Evolutionary conservation across 1,140 invertebrate genomes (phyloP).

Genomic region (Megathymus violae): DNA sequence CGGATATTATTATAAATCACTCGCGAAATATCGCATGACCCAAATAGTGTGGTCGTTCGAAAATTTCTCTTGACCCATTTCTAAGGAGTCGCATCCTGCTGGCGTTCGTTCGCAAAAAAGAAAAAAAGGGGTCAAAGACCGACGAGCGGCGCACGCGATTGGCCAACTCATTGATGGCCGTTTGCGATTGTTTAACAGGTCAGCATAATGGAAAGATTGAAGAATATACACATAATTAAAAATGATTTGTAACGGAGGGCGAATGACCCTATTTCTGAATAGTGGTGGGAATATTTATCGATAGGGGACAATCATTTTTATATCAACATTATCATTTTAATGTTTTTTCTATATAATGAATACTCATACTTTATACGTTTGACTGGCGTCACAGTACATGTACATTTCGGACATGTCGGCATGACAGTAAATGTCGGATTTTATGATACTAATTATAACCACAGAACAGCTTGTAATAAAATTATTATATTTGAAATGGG

Average conservation of each 20-base stretch:
- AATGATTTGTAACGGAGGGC: constrained; percentile 78
- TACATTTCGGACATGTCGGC: too few species aligned
- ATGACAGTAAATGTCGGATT: too few species aligned
- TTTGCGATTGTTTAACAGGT: constrained; percentile 60
- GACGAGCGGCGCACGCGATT: constrained; percentile 31
- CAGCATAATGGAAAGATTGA: constrained; percentile 68
- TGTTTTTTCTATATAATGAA: too few species aligned
- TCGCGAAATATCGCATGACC: constrained; percentile 55
- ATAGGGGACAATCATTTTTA: too few species aligned
- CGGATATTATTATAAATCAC: constrained; percentile 45
- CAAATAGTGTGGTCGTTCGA: constrained; percentile 50
- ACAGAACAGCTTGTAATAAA: too few species aligned
- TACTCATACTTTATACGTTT: too few species aligned
- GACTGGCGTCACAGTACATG: too few species aligned
- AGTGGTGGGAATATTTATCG: constrained; percentile 58
- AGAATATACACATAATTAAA: constrained; percentile 76
- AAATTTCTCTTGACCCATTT: constrained; percentile 73
- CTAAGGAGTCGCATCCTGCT: constrained; percentile 59
- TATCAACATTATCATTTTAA: too few species aligned
- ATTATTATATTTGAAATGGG: too few species aligned
- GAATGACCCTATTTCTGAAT: constrained; percentile 75
- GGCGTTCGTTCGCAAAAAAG: constrained; percentile 47
- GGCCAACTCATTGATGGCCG: constrained; percentile 42
- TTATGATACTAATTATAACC: too few species aligned
- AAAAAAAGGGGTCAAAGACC: constrained; percentile 62